Base-by-base conservation (phyloP, 2,888 invertebrate genomes). In the Disparrhopalites patrizii region DNA sequence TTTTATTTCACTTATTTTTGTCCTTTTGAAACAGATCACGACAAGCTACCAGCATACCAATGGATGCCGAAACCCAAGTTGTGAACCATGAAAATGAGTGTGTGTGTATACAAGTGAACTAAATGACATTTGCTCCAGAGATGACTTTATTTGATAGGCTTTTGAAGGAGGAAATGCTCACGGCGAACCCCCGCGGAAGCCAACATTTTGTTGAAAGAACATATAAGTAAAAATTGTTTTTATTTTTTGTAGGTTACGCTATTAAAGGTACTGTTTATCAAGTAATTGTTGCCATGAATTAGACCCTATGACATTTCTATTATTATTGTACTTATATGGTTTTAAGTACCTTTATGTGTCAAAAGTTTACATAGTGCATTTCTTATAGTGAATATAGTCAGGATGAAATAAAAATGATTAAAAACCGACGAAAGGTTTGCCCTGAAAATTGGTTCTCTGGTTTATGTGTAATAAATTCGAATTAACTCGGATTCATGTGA, bases 31-130 rank as follows among this genome's bases (percentile, higher is more conserved):
- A 10, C 54, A 73, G 73, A 73, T 25, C 73, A 73, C 36, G 58
- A 73, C 25, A 73, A 73, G n/a, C 65, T 72, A 2, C 70, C 71
- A 1, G 66, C 68, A 18, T 62, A 69, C 58, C 62, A 70, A 38
- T 74, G 74, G 74, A 72, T 74, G 61, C 74, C 74, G 4, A 66
- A 69, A 25, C 69, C 72, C 10, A 62, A 62, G 25, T 30, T 62
- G 27, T 62, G 51, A 62, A 28, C n/a, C n/a, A n/a, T n/a, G n/a
- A n/a, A 66, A 61, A 18, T 10, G 25, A 3, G 15, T 15, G 15
- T 7, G 33, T 18, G 3, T 25, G 31, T 7, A 40, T 54, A 43
- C 43, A 54, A n/a, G 30, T 38, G 30, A 13, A 38, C 15, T n/a
- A n/a, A n/a, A 33, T 23, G 7, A 31, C 15, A 13, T 27, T 51